A percentile compares a stretch with the other conserved stretches of the same genome.
These are phyloP conservation scores for Cerastoderma edule DNA, from an alignment of 2,888 invertebrate genomes.

Conservation along the genomic window DNA sequence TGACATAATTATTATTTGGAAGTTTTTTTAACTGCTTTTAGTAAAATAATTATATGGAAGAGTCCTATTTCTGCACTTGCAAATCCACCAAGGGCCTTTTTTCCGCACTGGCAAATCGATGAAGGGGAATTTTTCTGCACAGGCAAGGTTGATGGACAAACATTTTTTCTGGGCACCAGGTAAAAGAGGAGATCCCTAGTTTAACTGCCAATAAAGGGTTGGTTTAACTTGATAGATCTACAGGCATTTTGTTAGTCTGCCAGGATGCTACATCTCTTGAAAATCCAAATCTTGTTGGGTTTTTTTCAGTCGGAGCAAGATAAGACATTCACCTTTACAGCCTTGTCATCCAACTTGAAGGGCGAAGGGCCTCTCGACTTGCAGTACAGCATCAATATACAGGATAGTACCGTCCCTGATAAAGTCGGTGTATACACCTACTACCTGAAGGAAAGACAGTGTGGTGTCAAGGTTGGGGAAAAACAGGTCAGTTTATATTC, in stretches of 20 bases:
- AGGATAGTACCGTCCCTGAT: constrained; percentile 1
- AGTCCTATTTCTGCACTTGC: too few species aligned
- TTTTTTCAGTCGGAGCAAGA: constrained; percentile 7
- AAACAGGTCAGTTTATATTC: constrained; percentile 1
- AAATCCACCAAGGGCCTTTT: too few species aligned
- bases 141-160: too few species aligned
- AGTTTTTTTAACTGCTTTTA: too few species aligned
- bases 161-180: too few species aligned
- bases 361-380: background rate
- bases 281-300: background rate
- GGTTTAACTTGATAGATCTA: too few species aligned
- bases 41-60: too few species aligned
- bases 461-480: background rate
- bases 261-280: background rate
- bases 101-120: background rate
- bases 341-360: background rate
- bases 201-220: too few species aligned
- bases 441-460: background rate
- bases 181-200: too few species aligned
- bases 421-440: constrained; percentile 7
- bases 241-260: background rate
- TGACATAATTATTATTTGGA: too few species aligned
- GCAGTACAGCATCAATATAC: background rate
- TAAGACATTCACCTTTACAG: background rate
- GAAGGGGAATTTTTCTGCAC: background rate